Evolutionary conservation across 2,888 invertebrate genomes (phyloP), one percentile per base, ranked within the genome.

Genomic region (Erebia epiphron): DNA sequence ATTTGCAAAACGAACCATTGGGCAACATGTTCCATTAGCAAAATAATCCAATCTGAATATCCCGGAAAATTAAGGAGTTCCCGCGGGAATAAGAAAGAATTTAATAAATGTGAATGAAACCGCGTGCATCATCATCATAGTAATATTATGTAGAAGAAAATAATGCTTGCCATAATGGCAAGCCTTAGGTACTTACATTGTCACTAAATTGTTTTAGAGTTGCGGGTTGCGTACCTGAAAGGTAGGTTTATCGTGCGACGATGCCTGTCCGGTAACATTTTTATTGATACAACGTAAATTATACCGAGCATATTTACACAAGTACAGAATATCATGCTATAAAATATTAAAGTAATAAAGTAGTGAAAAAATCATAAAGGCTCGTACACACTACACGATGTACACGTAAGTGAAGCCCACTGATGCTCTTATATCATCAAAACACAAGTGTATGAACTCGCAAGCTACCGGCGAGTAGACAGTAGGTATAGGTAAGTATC

Each of bases 361-460:
- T 13, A 18, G 46, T 21, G 11, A 26, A 35, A 21, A 61, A 62
- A 46, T 46, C 13, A 21, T 62, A 66, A 66, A 43, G 43, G 21
- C 56, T 43, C 43, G 56, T 65, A 26, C 21, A 56, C 56, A 66
- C 56, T 21, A 56, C 65, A 9, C 35, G 11, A 46, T 11, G 11
- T 52, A 52, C 10, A 21, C 14, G 18, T 41, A 43, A 56, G 56
- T 56, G 56, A 57, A 64, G 41, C 16, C n/a, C 14, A 56, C 46
- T 67, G 35, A 58, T 58, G 58, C 67, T 26, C 58, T 67, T 18
- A 26, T 49, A 26, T 49, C 41, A 65, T 49, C 65, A 18, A 5
- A 58, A 18, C 21, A 26, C 66, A n/a, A 67, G 67, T 57, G 66
- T 43, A 57, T 43, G 67, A 65, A 65, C 56, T 54, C 41, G 9